Base-by-base conservation (phyloP, 1,140 invertebrate species). In the Trachymyrmex cornetzi region DNA sequence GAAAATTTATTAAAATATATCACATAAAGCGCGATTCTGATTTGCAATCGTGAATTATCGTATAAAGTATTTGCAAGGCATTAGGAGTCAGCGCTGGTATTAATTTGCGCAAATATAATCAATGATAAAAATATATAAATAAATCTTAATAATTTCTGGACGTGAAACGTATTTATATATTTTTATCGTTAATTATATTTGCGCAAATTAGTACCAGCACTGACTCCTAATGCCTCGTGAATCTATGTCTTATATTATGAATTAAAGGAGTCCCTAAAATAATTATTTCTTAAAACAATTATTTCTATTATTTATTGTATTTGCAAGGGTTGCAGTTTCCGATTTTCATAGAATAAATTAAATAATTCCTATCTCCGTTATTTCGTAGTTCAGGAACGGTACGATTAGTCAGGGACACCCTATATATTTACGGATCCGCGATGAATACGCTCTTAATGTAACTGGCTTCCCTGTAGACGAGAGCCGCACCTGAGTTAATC, bases 361-460 rank as follows among this genome's bases (percentile, higher is more conserved):
- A 55, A 24, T 14, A 67, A 34, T 22, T 66, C 19, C 12, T 19
- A 57, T 44, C 9, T 82, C 38, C 19, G 14, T 80, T 80, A 7
- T 59, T 48, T 27, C 12, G 66, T 24, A 1, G 22, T 14, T 14
- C n/a, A 30, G 30, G 34, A 12, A 14, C 72, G 53, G 4, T 38
- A 14, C 14, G 59, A 77, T 38, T 57, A 50, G 44, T 66, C 61
- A 80, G 63, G 30, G 59, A 85, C 75, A 84, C 80, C 80, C 67
- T 63, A 38, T 84, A 84, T 61, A 86, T 88, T 80, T 44, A 69
- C 64, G 61, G 48, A 72, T 5, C 59, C 22, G 27, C 61, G 84
- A 88, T 91, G 90, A 91, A 91, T 91, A 84, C 59, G 82, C 84
- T 91, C 80, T 91, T 91, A 86, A 90, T 88, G 87, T 90, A 91